Evolutionary conservation across 2,888 invertebrate genomes (phyloP), one percentile per base, ranked within the genome.

Genomic region (Diarsia mendica): DNA sequence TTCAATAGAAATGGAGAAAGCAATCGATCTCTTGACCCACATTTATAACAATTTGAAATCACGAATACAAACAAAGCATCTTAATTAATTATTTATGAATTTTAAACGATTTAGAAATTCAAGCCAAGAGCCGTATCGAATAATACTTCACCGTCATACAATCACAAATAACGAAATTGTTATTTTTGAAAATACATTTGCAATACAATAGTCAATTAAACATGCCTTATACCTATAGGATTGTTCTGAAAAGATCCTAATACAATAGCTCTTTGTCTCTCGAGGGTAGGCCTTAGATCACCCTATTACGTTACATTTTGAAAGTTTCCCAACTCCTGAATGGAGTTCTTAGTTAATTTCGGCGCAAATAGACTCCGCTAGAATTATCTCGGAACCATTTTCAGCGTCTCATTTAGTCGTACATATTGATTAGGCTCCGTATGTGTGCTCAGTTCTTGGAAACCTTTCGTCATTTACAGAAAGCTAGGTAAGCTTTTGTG

Each of bases 311-410:
- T 89, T 90, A 91, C 92, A 92, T 93, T 93, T 89, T 87, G 80
- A 85, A 93, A 94, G 91, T 94, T 93, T 77, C 87, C 79, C 91
- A 93, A 93, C 94, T 90, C 89, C 90, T 91, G 90, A 94, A 94
- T 94, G 88, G 93, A 93, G 90, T 92, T 92, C 90, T 90, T 89
- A 90, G 92, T 92, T 93, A 93, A 94, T 93, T 94, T 92, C 84
- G 87, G 90, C 89, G 90, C 90, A 93, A 94, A 94, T 94, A 92
- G 91, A 92, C 89, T 85, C 80, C 72, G 75, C 46, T 79, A 67
- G 78, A 88, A 86, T 86, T 88, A 89, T 85, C 80, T 86, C 23
- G 44, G 65, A 84, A 84, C 68, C 74, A 79, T 67, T 82, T 84
- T 81, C 75, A 67, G 72, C 67, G 79, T 61, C 71, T 83, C 70